These are phyloP conservation scores for Martes martes DNA, from an alignment of 2,113 vertebrate genomes.

Conservation along the genomic window DNA sequence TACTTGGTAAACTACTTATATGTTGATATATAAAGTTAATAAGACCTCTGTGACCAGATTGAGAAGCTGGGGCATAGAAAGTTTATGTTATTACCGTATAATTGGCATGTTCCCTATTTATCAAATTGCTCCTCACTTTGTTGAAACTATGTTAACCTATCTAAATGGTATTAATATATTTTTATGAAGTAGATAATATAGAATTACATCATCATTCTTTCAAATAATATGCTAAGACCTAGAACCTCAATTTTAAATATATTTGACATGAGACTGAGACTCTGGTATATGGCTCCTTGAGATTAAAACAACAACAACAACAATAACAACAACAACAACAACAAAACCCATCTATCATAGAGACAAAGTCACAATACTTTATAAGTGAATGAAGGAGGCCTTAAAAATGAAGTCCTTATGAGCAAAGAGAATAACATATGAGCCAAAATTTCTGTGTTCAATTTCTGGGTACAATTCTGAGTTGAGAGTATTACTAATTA, in stretches of 20 bases:
- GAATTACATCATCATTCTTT: slow-evolving; percentile 18
- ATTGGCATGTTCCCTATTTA: not conserved
- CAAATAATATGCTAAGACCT: not conserved
- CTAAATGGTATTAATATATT: not conserved
- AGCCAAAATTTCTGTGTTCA: not conserved
- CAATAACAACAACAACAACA: not conserved
- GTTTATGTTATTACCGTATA: not conserved
- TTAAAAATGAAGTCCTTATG: not conserved
- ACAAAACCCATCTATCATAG: not conserved
- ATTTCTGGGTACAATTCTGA: not conserved
- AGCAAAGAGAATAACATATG: not conserved
- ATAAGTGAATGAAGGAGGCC: not conserved
- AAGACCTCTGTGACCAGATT: not conserved
- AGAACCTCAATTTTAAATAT: not conserved
- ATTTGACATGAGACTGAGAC: not conserved
- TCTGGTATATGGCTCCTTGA: not conserved
- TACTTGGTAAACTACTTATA: not conserved
- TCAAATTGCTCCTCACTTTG: not conserved
- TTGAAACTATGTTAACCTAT: not conserved
- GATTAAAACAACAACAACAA: not conserved
- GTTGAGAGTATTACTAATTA: not conserved
- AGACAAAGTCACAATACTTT: not conserved
- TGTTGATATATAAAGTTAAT: not conserved
- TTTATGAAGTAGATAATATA: not conserved
- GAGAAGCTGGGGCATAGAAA: not conserved